These are phyloP conservation scores for Tryphoninae sp. DNA, from an alignment of 2,888 invertebrate genomes.

Conservation along the genomic window DNA sequence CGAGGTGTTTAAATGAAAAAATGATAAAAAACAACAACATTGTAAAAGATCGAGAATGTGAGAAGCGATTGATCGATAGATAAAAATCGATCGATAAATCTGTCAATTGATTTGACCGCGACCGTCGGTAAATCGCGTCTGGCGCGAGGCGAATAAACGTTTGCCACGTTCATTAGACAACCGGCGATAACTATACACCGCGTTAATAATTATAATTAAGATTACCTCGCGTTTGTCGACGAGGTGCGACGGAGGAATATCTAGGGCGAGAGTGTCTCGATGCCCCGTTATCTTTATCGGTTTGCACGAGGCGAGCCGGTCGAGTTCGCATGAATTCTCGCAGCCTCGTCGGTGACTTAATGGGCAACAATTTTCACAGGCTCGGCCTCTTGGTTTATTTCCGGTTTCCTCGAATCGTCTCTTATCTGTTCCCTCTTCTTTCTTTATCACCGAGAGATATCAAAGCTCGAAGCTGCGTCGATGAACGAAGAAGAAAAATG, in stretches of 20 bases:
- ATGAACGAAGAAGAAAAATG: slow-evolving; percentile 1
- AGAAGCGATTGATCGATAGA: neutral
- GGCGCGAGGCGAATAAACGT: neutral
- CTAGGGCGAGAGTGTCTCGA: slow-evolving; percentile 54
- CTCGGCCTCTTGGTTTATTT: slow-evolving; percentile 59
- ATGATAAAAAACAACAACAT: neutral
- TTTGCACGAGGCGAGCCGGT: slow-evolving; percentile 42
- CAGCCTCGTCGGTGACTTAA: slow-evolving; percentile 49
- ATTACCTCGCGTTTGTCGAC: slow-evolving; percentile 44
- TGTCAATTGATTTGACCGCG: slow-evolving; percentile 1
- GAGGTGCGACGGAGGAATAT: slow-evolving; percentile 31
- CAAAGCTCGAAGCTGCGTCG: neutral
- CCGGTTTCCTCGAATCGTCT: slow-evolving; percentile 66
- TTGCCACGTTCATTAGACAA: slow-evolving; percentile 44
- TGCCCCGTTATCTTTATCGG: slow-evolving; percentile 68
- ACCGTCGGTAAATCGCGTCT: too few species aligned
- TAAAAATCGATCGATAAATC: neutral
- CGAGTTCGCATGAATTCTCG: slow-evolving; percentile 41
- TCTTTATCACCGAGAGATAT: slow-evolving; percentile 55
- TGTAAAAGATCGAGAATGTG: neutral
- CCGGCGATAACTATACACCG: slow-evolving; percentile 34
- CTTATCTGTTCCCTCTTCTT: slow-evolving; percentile 66
- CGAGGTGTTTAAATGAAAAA: neutral
- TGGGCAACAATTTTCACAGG: slow-evolving; percentile 48
- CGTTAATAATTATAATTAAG: slow-evolving; percentile 41